Evolutionary conservation across 2,888 invertebrate species (phyloP).

Genomic region (Brachypterus glaber): DNA sequence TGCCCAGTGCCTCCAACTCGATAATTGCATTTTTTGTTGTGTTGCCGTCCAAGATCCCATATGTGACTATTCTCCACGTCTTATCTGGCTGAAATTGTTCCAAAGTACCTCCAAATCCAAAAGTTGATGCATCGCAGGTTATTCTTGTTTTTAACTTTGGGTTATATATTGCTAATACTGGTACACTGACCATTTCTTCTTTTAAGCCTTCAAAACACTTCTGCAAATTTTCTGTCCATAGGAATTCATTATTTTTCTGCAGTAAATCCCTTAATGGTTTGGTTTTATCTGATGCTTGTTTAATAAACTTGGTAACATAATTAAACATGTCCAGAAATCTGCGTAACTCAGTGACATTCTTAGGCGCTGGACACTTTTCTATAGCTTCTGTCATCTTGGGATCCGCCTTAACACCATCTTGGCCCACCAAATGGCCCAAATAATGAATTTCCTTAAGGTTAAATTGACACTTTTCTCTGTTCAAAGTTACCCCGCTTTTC

Average conservation of each 20-base stretch:
- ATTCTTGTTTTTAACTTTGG: slow-evolving; percentile 15
- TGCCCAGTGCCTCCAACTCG: slow-evolving; percentile 34
- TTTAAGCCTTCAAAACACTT: no score
- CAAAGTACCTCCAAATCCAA: slow-evolving; percentile 19
- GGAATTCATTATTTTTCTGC: no score
- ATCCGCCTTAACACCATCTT: slow-evolving; percentile 19
- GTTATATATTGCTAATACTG: slow-evolving; percentile 28
- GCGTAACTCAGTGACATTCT: slow-evolving; percentile 6
- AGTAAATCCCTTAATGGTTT: no score
- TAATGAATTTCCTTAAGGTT: slow-evolving; percentile 19
- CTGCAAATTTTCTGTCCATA: no score
- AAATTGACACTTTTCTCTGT: slow-evolving; percentile 27
- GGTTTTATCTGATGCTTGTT: slow-evolving; percentile 18
- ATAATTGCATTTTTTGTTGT: slow-evolving; percentile 32
- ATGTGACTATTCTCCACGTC: slow-evolving; percentile 25
- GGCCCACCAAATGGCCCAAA: slow-evolving; percentile 24
- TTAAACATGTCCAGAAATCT: slow-evolving; percentile 20
- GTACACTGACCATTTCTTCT: slow-evolving; percentile 24
- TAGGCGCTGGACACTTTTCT: slow-evolving; percentile 15
- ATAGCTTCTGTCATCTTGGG: slow-evolving; percentile 12
- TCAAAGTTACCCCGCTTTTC: slow-evolving; percentile 20
- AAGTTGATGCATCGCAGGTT: slow-evolving; percentile 23
- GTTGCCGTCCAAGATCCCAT: slow-evolving; percentile 26
- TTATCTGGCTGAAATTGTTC: slow-evolving; percentile 18
- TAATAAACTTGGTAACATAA: slow-evolving; percentile 22